Percentiles rank a stretch among this genome's conserved stretches.
These are phyloP conservation scores for Parauchenoglanis ngamensis DNA, from an alignment of 2,797 vertebrate genomes.

Conservation along the genomic window DNA sequence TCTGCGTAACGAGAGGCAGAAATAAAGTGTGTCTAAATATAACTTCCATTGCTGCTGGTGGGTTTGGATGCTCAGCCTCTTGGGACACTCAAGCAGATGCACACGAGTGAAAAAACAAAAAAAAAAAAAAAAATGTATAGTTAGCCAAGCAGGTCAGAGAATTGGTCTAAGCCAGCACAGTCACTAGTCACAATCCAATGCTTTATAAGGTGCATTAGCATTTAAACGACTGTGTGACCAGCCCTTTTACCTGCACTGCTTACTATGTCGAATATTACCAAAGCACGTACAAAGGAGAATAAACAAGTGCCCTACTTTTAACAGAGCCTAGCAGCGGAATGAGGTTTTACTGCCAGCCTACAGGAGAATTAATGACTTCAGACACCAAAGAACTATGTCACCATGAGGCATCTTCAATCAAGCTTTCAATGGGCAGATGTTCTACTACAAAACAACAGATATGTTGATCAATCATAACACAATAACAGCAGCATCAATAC, in stretches of 20 bases:
- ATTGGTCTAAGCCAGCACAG: neutral
- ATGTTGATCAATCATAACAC: conserved; percentile 1
- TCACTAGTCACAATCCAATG: neutral
- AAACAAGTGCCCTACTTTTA: conserved; percentile 28
- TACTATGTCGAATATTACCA: neutral
- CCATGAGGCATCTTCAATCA: conserved; percentile 17
- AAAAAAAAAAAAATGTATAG: neutral
- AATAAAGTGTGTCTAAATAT: neutral
- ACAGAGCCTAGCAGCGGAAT: conserved; percentile 23
- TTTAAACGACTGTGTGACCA: neutral
- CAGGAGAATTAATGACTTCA: conserved; percentile 30
- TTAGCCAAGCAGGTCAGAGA: neutral
- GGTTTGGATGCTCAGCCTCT: conserved; percentile 5
- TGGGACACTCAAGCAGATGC: conserved; percentile 8
- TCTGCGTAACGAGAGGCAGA: neutral
- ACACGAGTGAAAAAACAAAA: neutral
- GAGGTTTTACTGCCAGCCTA: conserved; percentile 12
- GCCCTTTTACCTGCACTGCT: conserved; percentile 4
- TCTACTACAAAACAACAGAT: conserved; percentile 14
- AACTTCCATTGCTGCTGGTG: neutral
- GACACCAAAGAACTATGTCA: conserved; percentile 27
- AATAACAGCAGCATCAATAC: conserved; percentile 37
- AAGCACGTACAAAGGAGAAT: conserved; percentile 3
- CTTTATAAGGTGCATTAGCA: neutral
- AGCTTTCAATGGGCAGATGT: conserved; percentile 3